Evolutionary conservation across 2,888 invertebrate genomes (phyloP).

Genomic region (Caenorhabditis imperialis): DNA sequence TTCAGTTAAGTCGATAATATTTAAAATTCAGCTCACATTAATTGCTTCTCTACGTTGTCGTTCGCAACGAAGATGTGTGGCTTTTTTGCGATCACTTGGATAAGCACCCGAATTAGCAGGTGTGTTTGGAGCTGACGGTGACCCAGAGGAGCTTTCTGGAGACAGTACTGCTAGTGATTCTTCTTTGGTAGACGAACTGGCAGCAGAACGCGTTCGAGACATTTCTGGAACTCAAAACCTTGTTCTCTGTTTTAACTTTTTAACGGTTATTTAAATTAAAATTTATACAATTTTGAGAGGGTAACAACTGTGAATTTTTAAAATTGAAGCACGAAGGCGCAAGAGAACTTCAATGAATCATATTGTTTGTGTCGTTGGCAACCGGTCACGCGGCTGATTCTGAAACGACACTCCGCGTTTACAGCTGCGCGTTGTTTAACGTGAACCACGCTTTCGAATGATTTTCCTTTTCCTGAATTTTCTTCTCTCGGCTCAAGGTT

Average conservation of each 20-base stretch:
- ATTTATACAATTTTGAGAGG: too few species aligned
- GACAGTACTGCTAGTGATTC: conserved; percentile 37
- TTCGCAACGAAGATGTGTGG: conserved; percentile 77
- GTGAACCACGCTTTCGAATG: background rate
- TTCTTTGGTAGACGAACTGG: conserved; percentile 40
- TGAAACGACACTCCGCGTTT: conserved; percentile 7
- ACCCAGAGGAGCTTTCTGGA: conserved; percentile 48
- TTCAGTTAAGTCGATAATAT: too few species aligned
- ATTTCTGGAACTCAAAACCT: too few species aligned
- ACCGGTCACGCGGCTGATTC: background rate
- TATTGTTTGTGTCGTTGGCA: too few species aligned
- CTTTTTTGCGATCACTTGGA: conserved; percentile 75
- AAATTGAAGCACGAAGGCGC: too few species aligned
- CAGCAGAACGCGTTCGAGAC: conserved; percentile 26
- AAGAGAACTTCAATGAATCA: too few species aligned
- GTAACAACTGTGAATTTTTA: too few species aligned
- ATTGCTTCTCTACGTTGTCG: conserved; percentile 77
- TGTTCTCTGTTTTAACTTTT: too few species aligned
- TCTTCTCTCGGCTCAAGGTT: too few species aligned
- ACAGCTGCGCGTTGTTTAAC: conserved; percentile 5
- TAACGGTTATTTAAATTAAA: too few species aligned
- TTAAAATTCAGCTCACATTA: conserved; percentile 69
- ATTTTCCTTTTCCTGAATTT: background rate
- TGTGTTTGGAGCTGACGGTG: conserved; percentile 46
- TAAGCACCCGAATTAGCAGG: conserved; percentile 30